phyloP scores from a whole-genome alignment of 2,888 invertebrate genomes.

The Dioctria linearis region DNA sequence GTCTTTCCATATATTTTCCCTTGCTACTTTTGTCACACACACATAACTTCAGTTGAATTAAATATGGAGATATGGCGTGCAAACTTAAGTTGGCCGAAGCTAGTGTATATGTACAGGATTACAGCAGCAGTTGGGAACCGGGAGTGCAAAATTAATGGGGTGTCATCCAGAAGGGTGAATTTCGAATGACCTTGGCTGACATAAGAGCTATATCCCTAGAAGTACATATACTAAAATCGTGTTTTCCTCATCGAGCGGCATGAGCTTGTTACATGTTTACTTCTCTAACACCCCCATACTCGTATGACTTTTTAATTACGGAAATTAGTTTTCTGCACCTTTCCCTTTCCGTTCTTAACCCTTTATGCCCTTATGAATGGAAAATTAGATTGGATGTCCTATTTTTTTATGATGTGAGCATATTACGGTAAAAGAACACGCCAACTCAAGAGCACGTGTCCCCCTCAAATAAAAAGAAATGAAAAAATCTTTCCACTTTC shows the following conservation, averaged over 20 bases:
- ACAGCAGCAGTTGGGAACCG: neutral
- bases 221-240: neutral
- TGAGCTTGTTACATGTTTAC: neutral
- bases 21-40: slow-evolving; percentile 12
- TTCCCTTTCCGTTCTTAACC: neutral
- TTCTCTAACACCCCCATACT: neutral
- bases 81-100: neutral
- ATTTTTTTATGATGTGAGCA: slow-evolving; percentile 3
- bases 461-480: slow-evolving; percentile 2
- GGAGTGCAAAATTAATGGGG: slow-evolving; percentile 59
- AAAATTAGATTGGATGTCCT: slow-evolving; percentile 51
- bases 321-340: slow-evolving; percentile 66
- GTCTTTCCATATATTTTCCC: slow-evolving; percentile 29
- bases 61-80: slow-evolving; percentile 39
- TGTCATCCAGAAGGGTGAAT: slow-evolving; percentile 67
- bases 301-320: slow-evolving; percentile 69
- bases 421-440: neutral
- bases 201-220: slow-evolving; percentile 51
- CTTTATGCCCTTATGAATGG: slow-evolving; percentile 57
- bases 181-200: slow-evolving; percentile 71
- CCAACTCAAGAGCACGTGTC: slow-evolving; percentile 34
- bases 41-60: neutral
- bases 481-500: slow-evolving; percentile 20
- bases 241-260: neutral
- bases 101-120: slow-evolving; percentile 27